phyloP scores from a whole-genome alignment of 2,888 invertebrate genomes.

The Perdita meconis region DNA sequence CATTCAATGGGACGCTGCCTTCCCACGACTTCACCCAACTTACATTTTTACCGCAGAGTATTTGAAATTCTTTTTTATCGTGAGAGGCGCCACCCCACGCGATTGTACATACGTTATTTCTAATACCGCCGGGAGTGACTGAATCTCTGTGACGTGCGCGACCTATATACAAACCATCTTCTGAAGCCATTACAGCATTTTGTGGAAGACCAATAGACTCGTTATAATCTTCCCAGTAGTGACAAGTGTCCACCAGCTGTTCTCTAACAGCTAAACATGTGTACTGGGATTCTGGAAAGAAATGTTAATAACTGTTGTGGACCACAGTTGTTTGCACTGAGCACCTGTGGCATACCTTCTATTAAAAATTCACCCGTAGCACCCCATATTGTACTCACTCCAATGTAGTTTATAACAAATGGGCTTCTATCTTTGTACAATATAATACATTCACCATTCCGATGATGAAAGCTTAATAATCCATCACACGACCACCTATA shows the following conservation, averaged over 20 bases:
- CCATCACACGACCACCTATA: slow-evolving; percentile 75
- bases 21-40: slow-evolving; percentile 77
- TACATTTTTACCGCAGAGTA: slow-evolving; percentile 74
- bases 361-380: slow-evolving; percentile 75
- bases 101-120: slow-evolving; percentile 64
- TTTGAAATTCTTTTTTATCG: slow-evolving; percentile 73
- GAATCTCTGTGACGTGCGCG: slow-evolving; percentile 70
- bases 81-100: slow-evolving; percentile 71
- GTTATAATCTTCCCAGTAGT: slow-evolving; percentile 74
- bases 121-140: slow-evolving; percentile 72
- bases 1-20: slow-evolving; percentile 78
- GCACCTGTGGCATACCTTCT: slow-evolving; percentile 62
- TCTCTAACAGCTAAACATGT: slow-evolving; percentile 69
- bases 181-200: slow-evolving; percentile 70
- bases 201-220: slow-evolving; percentile 68
- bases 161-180: slow-evolving; percentile 74
- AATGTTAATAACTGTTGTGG: not conserved
- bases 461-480: slow-evolving; percentile 63
- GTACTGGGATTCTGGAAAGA: slow-evolving; percentile 63
- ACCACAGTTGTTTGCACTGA: not conserved
- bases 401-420: slow-evolving; percentile 75
- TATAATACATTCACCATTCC: slow-evolving; percentile 62
- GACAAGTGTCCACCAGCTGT: slow-evolving; percentile 71
- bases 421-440: slow-evolving; percentile 73
- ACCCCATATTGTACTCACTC: slow-evolving; percentile 74